These are phyloP conservation scores for Rafetus swinhoei DNA, from an alignment of 2,113 vertebrate species.

Conservation along the genomic window DNA sequence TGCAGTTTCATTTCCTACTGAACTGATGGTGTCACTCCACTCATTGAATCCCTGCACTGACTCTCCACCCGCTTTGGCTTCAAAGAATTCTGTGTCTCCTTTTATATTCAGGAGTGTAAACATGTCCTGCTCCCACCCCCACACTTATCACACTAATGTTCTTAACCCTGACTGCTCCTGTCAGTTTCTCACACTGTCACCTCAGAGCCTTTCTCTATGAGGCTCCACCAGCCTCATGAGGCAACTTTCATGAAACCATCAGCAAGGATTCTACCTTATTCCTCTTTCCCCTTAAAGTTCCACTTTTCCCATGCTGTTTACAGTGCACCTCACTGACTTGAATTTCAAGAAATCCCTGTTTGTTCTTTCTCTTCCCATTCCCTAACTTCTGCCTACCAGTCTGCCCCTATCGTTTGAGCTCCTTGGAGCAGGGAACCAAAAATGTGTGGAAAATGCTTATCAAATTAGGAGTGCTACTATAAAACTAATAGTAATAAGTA, in stretches of 20 bases:
- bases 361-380: not conserved
- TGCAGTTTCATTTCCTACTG: not conserved
- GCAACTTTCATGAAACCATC: not conserved
- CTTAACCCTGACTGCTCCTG: not conserved
- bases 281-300: not conserved
- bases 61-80: not conserved
- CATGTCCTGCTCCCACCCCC: not conserved
- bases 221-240: too few relatives aligned
- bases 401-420: not conserved
- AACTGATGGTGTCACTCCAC: not conserved
- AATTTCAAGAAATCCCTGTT: not conserved
- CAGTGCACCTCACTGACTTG: not conserved
- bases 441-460: not conserved
- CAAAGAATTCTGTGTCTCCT: not conserved
- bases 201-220: not conserved
- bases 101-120: not conserved
- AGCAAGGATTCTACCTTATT: not conserved
- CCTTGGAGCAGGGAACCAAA: not conserved
- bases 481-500: not conserved
- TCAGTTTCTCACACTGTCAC: not conserved
- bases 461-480: not conserved
- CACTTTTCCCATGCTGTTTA: not conserved
- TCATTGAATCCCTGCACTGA: not conserved
- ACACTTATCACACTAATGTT: not conserved
- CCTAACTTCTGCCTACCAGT: not conserved